These are phyloP conservation scores for Drosophila algonquin DNA, from an alignment of 2,888 invertebrate species.

Conservation along the genomic window DNA sequence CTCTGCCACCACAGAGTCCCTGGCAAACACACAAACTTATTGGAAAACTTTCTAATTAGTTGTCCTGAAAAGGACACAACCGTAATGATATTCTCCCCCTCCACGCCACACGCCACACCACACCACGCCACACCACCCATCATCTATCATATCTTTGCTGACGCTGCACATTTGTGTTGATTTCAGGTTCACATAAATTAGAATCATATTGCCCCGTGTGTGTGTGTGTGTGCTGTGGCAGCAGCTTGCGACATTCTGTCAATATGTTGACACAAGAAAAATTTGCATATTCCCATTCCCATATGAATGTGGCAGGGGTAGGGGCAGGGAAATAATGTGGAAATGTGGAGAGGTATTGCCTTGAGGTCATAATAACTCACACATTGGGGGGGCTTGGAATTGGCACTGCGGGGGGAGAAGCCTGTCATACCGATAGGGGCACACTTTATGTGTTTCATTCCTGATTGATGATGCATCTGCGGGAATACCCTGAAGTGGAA, in stretches of 20 bases:
- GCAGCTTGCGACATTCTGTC: slow-evolving; percentile 38
- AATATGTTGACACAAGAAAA: slow-evolving; percentile 67
- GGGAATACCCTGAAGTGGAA: slow-evolving; percentile 1
- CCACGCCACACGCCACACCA: not conserved
- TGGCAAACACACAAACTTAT: slow-evolving; percentile 28
- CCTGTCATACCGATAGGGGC: slow-evolving; percentile 30
- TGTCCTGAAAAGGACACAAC: slow-evolving; percentile 9
- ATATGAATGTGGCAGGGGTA: slow-evolving; percentile 2
- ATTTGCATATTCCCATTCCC: slow-evolving; percentile 67
- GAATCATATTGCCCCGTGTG: slow-evolving; percentile 31
- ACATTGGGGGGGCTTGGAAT: slow-evolving; percentile 1
- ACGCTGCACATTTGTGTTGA: slow-evolving; percentile 23
- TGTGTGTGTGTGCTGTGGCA: slow-evolving; percentile 17
- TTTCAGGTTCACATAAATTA: slow-evolving; percentile 53
- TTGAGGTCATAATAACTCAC: slow-evolving; percentile 50
- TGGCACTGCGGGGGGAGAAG: slow-evolving; percentile 13
- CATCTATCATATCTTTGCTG: slow-evolving; percentile 7
- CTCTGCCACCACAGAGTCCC: not conserved
- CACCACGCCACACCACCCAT: not conserved
- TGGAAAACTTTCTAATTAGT: slow-evolving; percentile 52
- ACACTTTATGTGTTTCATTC: slow-evolving; percentile 8
- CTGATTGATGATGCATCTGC: not conserved
- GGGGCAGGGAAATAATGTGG: not conserved
- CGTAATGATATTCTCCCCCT: not conserved
- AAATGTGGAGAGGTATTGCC: slow-evolving; percentile 9